Evolutionary conservation across 2,113 vertebrate genomes (phyloP).

Genomic region (Gadus macrocephalus): DNA sequence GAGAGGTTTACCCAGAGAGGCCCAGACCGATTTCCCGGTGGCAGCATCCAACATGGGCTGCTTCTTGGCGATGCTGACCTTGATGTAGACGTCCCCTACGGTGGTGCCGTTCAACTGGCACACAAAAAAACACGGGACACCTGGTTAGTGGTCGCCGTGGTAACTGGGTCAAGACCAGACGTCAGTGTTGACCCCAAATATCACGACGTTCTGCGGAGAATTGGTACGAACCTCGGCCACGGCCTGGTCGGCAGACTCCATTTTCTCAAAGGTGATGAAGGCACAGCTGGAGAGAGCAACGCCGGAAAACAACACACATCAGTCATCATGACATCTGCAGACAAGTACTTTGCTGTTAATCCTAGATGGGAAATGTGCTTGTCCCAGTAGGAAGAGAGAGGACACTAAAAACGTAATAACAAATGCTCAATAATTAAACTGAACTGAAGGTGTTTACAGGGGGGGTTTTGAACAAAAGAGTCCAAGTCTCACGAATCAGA

Average conservation of each 20-base stretch:
- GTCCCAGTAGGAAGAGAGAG: not conserved
- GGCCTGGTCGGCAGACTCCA: constrained; percentile 89
- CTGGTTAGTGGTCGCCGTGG: no score
- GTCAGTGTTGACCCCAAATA: not conserved
- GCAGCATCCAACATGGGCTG: constrained; percentile 90
- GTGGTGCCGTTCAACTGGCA: constrained; percentile 77
- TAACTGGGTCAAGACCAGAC: no score
- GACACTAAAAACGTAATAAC: not conserved
- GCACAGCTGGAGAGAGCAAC: constrained; percentile 74
- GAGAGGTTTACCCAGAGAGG: constrained; percentile 79
- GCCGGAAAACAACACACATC: not conserved
- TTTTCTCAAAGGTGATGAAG: constrained; percentile 91
- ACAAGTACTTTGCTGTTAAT: no score
- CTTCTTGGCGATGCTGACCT: constrained; percentile 90
- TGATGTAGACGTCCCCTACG: constrained; percentile 81
- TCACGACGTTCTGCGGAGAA: not conserved
- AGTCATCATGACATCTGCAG: not conserved
- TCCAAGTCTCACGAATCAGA: no score
- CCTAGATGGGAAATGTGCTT: no score
- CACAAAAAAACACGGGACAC: not conserved
- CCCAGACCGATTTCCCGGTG: constrained; percentile 85
- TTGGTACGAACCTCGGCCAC: constrained; percentile 77
- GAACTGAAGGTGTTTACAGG: no score
- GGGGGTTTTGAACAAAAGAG: no score
- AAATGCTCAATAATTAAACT: no score